Evolutionary conservation across 1,140 invertebrate species (phyloP).

Genomic region (Trissolcus basalis): DNA sequence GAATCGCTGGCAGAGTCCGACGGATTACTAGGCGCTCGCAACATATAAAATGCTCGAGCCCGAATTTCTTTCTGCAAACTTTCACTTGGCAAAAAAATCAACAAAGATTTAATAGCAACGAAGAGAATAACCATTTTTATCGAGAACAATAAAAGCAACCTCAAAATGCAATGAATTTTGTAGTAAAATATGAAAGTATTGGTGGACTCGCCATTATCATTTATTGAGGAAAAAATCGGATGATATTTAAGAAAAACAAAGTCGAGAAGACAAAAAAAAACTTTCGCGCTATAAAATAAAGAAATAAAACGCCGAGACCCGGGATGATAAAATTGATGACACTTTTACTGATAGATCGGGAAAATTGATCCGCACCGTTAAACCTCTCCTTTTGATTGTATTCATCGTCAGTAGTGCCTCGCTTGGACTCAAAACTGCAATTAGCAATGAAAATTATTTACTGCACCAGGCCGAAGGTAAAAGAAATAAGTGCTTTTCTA

Average conservation of each 20-base stretch:
- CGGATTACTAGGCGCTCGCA: slow-evolving; percentile 24
- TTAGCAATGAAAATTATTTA: slow-evolving; percentile 6
- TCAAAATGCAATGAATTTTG: slow-evolving; percentile 55
- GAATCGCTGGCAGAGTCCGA: slow-evolving; percentile 55
- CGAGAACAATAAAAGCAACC: slow-evolving; percentile 58
- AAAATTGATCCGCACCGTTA: not conserved
- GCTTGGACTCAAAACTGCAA: not conserved
- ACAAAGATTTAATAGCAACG: slow-evolving; percentile 46
- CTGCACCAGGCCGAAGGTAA: not conserved
- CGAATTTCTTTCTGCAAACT: slow-evolving; percentile 55
- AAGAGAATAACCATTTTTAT: slow-evolving; percentile 57
- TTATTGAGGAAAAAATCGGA: slow-evolving; percentile 18
- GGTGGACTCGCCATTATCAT: slow-evolving; percentile 15
- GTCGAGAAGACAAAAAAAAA: slow-evolving; percentile 23
- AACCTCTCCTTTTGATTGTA: too few species aligned
- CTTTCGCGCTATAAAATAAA: slow-evolving; percentile 44
- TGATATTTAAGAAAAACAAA: slow-evolving; percentile 32
- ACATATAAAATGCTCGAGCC: slow-evolving; percentile 41
- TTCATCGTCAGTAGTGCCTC: too few species aligned
- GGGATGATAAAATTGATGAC: slow-evolving; percentile 12
- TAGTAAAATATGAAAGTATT: slow-evolving; percentile 53
- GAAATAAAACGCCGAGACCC: slow-evolving; percentile 8
- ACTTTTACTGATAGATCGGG: slow-evolving; percentile 13
- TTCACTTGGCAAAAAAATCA: slow-evolving; percentile 56
- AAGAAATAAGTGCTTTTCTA: slow-evolving; percentile 31